Conservation (phyloP, 2,797 vertebrate genomes). For the Rousettus madagascariensis region DNA sequence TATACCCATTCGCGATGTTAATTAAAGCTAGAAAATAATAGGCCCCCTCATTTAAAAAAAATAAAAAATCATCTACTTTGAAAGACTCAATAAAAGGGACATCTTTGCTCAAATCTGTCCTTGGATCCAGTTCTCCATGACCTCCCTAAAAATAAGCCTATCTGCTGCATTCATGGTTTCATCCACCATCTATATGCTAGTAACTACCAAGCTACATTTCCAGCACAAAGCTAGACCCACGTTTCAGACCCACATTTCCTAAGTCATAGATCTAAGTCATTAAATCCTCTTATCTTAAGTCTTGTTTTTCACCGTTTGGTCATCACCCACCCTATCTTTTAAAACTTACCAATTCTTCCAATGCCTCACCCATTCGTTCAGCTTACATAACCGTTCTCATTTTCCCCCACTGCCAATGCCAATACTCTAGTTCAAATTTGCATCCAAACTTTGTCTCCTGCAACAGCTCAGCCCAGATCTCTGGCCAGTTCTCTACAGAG, state of each 20-base stretch:
- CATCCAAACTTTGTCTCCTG: not conserved
- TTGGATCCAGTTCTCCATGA: not conserved
- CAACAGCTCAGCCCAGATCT: not conserved
- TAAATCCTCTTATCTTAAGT: not conserved
- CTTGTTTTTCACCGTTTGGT: not conserved
- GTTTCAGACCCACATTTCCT: not conserved
- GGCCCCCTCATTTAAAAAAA: not conserved
- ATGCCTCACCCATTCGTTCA: not conserved
- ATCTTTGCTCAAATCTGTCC: constrained; percentile 14
- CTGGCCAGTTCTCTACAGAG: not conserved
- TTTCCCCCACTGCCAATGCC: not conserved
- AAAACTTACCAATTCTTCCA: constrained; percentile 1
- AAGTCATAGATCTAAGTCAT: not conserved
- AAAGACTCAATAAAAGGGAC: constrained; percentile 7
- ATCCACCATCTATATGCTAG: not conserved
- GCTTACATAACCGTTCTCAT: not conserved
- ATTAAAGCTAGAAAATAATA: constrained; percentile 36
- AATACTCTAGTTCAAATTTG: not conserved
- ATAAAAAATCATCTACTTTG: not conserved
- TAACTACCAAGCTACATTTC: not conserved
- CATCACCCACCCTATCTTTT: not conserved
- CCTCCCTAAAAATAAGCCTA: not conserved
- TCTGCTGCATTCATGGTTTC: not conserved
- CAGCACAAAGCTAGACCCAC: not conserved
- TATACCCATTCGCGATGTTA: not conserved